These are phyloP conservation scores for Lepidurus arcticus DNA, from an alignment of 1,140 invertebrate genomes.

Conservation along the genomic window DNA sequence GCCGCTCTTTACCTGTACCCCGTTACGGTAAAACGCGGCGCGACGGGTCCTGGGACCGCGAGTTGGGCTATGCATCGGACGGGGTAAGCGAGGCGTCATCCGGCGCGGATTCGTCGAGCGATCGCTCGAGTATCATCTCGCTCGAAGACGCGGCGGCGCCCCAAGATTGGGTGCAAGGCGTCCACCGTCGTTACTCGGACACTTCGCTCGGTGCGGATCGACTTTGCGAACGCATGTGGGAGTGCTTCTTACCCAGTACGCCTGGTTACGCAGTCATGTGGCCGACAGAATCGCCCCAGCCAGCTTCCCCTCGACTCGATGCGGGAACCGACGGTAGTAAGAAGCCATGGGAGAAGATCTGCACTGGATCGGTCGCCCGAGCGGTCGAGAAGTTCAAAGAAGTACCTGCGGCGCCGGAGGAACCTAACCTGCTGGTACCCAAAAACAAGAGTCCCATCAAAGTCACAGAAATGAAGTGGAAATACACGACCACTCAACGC, in stretches of 20 bases:
- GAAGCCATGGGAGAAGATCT: constrained; percentile 36
- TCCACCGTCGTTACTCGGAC: constrained; percentile 31
- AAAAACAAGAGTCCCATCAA: constrained; percentile 17
- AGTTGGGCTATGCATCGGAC: constrained; percentile 51
- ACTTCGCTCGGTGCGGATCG: constrained; percentile 26
- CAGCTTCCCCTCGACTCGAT: background rate
- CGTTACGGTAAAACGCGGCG: constrained; percentile 27
- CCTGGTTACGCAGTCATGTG: constrained; percentile 11
- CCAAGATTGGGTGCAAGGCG: constrained; percentile 28
- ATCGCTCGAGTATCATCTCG: constrained; percentile 52
- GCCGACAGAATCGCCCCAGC: background rate
- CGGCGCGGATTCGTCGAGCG: constrained; percentile 51
- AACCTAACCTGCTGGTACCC: background rate
- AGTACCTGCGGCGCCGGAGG: constrained; percentile 26
- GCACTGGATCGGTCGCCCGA: constrained; percentile 35
- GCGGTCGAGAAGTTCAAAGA: constrained; percentile 35
- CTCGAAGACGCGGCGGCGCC: constrained; percentile 45
- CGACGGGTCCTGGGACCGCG: constrained; percentile 39
- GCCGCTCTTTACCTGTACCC: background rate
- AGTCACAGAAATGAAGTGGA: constrained; percentile 29
- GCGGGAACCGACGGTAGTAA: background rate
- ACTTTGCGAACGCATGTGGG: constrained; percentile 29
- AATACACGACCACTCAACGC: background rate
- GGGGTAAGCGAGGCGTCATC: constrained; percentile 52
- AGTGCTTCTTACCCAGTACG: constrained; percentile 29